Base-by-base conservation (phyloP, 2,888 invertebrate genomes). In the Rhamnusium bicolor region DNA sequence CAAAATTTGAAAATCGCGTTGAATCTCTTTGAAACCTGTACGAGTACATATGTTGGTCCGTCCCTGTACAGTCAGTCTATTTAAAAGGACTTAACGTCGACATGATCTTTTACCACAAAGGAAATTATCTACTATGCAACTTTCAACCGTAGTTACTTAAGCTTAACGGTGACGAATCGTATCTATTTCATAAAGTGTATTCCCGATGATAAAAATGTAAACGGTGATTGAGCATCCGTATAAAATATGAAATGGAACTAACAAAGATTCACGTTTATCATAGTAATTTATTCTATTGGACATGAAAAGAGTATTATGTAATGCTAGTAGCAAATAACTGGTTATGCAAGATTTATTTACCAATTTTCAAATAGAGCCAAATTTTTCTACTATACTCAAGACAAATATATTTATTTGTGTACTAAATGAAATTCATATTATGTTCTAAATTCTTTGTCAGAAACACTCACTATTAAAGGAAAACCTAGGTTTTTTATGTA, bases 131-230 rank as follows among this genome's bases (percentile, higher is more conserved):
- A 65, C 60, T 61, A 32, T 49, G 47, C 71, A 71, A 53, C 53
- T 71, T 66, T 60, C 60, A 40, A 60, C 53, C 29, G 71, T 53
- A 14, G 47, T 51, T 71, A 58, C 58, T 58, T 51, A 27, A 19
- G 58, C 51, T 29, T 19, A 58, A 71, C 27, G 14, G 66, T 66
- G 71, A 71, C 61, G 65, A 65, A 71, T 71, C 65, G 60, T 60
- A 46, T 51, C 66, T 49, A 53, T 71, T 71, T 65, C 66, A 60
- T 60, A 58, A 32, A 21, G 40, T 16, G 21, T 51, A 7, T 71
- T 62, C 27, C 46, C 65, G 12, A 14, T 10, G 27, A 18, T 21
- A 47, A 21, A 49, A 46, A 63, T 18, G 14, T n/a, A 12, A 56
- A 21, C 7, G 58, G 18, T 24, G 7, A 19, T 18, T 46, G 32